A percentile compares a stretch with the other conserved stretches of the same genome.
These are phyloP conservation scores for Pelochelys cantorii DNA, from an alignment of 2,797 vertebrate species.

Conservation along the genomic window DNA sequence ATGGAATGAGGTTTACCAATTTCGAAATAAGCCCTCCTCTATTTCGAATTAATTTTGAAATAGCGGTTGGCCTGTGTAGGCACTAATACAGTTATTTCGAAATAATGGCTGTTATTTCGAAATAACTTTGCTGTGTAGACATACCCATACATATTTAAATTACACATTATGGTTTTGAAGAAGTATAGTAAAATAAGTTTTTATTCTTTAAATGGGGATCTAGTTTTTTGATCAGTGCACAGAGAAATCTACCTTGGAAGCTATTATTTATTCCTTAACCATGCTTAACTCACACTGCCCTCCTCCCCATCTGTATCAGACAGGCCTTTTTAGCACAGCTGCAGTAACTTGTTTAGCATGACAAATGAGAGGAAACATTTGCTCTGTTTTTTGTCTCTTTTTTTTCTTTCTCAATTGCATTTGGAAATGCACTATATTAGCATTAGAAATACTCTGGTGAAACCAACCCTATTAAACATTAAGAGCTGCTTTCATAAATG, in stretches of 20 bases:
- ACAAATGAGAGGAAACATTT: constrained; percentile 13
- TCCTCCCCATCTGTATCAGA: background rate
- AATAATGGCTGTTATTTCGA: too few species aligned
- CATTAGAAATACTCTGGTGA: background rate
- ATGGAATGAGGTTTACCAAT: too few species aligned
- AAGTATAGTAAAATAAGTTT: background rate
- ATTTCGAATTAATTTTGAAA: too few species aligned
- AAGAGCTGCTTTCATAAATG: constrained; percentile 2
- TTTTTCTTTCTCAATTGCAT: background rate
- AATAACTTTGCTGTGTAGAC: too few species aligned
- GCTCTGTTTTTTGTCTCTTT: background rate
- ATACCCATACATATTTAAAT: background rate
- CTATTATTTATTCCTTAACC: background rate
- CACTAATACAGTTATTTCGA: too few species aligned
- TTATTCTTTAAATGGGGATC: background rate
- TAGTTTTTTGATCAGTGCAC: background rate
- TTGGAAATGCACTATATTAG: background rate
- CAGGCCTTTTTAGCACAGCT: background rate
- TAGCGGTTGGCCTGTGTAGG: too few species aligned
- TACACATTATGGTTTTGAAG: background rate
- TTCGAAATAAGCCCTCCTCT: too few species aligned
- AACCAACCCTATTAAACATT: background rate
- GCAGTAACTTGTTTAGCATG: background rate
- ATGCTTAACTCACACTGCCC: background rate
- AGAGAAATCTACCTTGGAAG: background rate